Evolutionary conservation across 2,113 vertebrate genomes (phyloP), one percentile per base, ranked within the genome.

Genomic region (Balaenoptera acutorostrata): DNA sequence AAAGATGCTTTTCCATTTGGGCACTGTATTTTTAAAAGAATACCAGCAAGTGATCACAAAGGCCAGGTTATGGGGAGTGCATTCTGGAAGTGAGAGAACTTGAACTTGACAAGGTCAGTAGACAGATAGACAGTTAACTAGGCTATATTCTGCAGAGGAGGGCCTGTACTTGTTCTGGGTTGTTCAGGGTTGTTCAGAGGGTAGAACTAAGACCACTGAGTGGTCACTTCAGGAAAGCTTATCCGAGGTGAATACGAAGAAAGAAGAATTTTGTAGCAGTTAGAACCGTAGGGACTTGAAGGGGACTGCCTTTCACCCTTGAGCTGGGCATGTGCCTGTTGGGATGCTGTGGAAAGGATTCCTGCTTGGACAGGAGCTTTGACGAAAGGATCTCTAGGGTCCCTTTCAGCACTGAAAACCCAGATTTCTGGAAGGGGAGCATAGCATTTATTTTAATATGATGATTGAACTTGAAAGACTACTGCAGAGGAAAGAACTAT

Each of bases 401-500:
- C 92, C 55, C 59, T 88, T 92, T 96, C 75, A 82, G 78, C 46
- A 41, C 11, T 18, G 71, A 91, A 83, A 96, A 68, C 80, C 63
- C 71, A 80, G 80, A 90, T 95, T 96, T 96, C 68, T 97, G 93
- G 84, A 90, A 94, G 93, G 88, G 33, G 57, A 83, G 83, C 95
- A 96, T 88, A 71, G 15, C 80, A 86, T 98, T 97, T 95, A 92
- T 96, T 97, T 96, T 95, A 90, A 81, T 90, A 80, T 25, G 89
- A 90, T 92, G 88, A 93, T 92, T 95, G 87, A 84, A 87, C 64
- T 92, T 87, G 90, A 97, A 95, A 93, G 75, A 78, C 86, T 63
- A 33, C 68, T 86, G 84, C 44, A 72, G 88, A 92, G 82, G 29
- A 57, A 82, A 94, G 82, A 92, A 83, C 8, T 41, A 55, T 95